A percentile compares a stretch with the other conserved stretches of the same genome.
These are phyloP conservation scores for Galerucella pusilla DNA, from an alignment of 2,888 invertebrate species.

Conservation along the genomic window DNA sequence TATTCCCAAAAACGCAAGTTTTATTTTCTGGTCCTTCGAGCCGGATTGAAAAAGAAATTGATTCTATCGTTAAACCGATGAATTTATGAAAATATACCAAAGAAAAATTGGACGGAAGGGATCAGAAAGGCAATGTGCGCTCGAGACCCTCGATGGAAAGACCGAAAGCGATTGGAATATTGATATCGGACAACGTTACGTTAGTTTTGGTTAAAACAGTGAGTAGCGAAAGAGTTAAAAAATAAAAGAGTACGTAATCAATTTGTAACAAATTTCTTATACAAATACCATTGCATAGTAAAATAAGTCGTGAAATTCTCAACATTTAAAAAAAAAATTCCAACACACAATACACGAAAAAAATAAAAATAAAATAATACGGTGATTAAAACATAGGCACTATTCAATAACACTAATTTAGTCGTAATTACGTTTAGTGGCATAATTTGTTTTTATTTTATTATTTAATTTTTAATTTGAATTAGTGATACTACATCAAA, in stretches of 20 bases:
- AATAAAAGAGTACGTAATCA: neutral
- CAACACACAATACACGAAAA: conserved; percentile 35
- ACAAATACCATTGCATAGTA: conserved; percentile 36
- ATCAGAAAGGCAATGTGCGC: neutral
- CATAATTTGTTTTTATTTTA: neutral
- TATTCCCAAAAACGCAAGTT: neutral
- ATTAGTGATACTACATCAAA: no score
- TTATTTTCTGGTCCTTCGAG: neutral
- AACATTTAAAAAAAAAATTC: conserved; percentile 36
- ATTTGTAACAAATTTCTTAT: conserved; percentile 27
- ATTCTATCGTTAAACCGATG: neutral
- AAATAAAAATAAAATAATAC: conserved; percentile 15
- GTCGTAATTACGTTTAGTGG: conserved; percentile 20
- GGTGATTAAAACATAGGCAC: conserved; percentile 24
- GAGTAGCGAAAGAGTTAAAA: neutral
- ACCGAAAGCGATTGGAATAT: neutral
- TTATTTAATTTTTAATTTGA: no score
- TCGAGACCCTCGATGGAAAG: neutral
- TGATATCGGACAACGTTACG: neutral
- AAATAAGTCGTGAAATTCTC: conserved; percentile 38
- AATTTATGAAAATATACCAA: no score
- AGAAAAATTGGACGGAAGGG: conserved; percentile 1
- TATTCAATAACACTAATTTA: conserved; percentile 25
- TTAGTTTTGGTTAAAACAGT: no score
- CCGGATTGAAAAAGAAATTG: neutral